These are phyloP conservation scores for Heliconius aoede DNA, from an alignment of 2,888 invertebrate species.

Conservation along the genomic window DNA sequence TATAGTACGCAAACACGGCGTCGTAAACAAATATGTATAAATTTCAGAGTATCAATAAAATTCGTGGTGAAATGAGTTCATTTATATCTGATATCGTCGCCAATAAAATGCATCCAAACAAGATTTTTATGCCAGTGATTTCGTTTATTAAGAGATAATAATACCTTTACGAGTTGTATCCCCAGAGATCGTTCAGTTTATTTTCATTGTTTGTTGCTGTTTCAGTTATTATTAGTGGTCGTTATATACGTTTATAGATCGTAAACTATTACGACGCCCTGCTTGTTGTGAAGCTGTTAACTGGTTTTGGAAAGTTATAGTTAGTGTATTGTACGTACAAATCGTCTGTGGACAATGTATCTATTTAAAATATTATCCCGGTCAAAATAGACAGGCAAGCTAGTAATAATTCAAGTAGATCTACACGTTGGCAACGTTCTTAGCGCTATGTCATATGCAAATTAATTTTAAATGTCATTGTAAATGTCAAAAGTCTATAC, in stretches of 20 bases:
- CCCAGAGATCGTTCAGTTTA: conserved; percentile 70
- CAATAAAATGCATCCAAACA: conserved; percentile 73
- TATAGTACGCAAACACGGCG: conserved; percentile 25
- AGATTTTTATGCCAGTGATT: conserved; percentile 75
- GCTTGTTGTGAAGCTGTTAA: conserved; percentile 78
- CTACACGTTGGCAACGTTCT: not conserved
- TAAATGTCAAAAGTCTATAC: not conserved
- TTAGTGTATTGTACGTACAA: conserved; percentile 75
- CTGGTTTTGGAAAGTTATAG: conserved; percentile 72
- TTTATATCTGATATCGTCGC: conserved; percentile 64
- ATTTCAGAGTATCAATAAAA: conserved; percentile 53
- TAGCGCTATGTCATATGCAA: too few species aligned
- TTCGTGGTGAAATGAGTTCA: conserved; percentile 63
- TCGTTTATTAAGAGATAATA: conserved; percentile 81
- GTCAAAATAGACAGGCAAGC: not conserved
- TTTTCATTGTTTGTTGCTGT: conserved; percentile 81
- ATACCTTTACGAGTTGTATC: conserved; percentile 79
- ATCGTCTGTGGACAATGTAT: conserved; percentile 70
- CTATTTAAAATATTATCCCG: conserved; percentile 21
- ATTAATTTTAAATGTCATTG: not conserved
- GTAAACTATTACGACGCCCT: conserved; percentile 77
- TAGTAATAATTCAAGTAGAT: not conserved
- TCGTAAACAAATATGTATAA: conserved; percentile 35
- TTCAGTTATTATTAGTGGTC: conserved; percentile 82
- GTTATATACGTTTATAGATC: conserved; percentile 81